Evolutionary conservation across 2,113 vertebrate genomes (phyloP).

Genomic region (Neolamprologus brichardi): DNA sequence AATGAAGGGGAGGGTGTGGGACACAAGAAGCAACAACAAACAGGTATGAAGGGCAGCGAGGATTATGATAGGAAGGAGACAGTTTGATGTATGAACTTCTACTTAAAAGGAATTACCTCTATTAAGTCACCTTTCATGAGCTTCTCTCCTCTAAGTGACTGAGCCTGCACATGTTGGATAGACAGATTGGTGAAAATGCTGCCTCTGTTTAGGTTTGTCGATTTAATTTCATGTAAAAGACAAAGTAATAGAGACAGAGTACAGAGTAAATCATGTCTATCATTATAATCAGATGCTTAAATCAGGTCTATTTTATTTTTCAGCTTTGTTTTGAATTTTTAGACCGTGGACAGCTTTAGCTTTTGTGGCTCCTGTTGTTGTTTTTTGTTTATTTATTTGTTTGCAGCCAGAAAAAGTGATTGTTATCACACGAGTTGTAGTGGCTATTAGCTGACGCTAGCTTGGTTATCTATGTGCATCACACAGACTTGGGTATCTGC

Average conservation of each 20-base stretch:
- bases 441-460: neutral
- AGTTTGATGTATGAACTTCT: neutral
- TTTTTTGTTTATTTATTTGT: neutral
- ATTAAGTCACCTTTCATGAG: neutral
- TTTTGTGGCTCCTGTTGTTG: neutral
- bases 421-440: neutral
- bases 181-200: neutral
- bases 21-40: neutral
- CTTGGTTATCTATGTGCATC: neutral
- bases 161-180: neutral
- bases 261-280: neutral
- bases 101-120: neutral
- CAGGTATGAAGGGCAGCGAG: neutral
- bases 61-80: neutral
- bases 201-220: neutral
- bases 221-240: neutral
- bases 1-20: neutral
- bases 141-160: neutral
- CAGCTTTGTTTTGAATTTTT: neutral
- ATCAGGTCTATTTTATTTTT: fast-evolving
- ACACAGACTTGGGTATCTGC: neutral
- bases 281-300: neutral
- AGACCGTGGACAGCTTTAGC: neutral
- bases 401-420: neutral
- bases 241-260: neutral